Base-by-base conservation (phyloP, 2,797 vertebrate species). In the Hemitrygon akajei region DNA sequence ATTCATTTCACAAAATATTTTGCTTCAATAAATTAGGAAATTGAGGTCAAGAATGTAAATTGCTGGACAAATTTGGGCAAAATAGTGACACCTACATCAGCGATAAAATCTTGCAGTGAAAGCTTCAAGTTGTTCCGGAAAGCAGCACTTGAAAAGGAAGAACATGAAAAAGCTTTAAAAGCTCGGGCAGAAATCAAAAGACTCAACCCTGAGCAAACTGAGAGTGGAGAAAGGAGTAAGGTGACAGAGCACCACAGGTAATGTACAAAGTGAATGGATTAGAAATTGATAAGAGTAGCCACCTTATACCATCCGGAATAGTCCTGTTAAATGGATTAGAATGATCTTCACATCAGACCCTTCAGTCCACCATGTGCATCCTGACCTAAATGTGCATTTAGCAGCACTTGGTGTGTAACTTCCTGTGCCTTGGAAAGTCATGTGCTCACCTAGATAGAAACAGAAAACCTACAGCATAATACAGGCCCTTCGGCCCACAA, bases 101-200 rank as follows among this genome's bases (percentile, higher is more conserved):
- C 96, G 0, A 95, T 97, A 94, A 98, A 98, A 95, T 96, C 98
- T 0, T 98, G 98, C 6, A 97, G 96, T 93, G 97, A 98, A 94
- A 97, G 96, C 94, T 99, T 99, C 95, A 97, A 97, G 95, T 96
- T 97, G 37, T 99, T 98, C 95, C 97, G 96, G 93, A 97, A 97
- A 93, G 98, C 95, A 69, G 98, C 97, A 0, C 96, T 98, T 80
- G 97, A 98, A 94, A 99, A 97, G 94, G 97, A 98, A 93, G 96
- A 96, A 58, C 96, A 95, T 6, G 97, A 96, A 91, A 96, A 97
- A 94, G 96, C 96, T 0, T 94, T 94, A 71, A 94, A 94, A 93
- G 91, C 27, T 0, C 95, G 95, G 73, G 95, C 96, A 93, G 91
- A 96, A 80, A 96, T 93, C 37, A 89, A 96, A 94, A 97, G 95